These are phyloP conservation scores for Eupleurogrammus muticus DNA, from an alignment of 2,797 vertebrate genomes.

Conservation along the genomic window DNA sequence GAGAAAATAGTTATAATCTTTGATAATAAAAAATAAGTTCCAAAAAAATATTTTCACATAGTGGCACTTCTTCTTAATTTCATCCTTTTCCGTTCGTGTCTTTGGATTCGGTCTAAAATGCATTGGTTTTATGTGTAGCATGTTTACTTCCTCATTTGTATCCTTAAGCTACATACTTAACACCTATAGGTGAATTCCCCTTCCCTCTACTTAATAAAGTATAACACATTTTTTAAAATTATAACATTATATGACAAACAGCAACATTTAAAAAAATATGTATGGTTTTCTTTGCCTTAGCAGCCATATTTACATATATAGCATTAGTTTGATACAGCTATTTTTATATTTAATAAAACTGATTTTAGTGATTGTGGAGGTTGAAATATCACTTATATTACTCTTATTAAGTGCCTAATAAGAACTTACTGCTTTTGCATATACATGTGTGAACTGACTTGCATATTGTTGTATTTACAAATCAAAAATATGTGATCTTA, in stretches of 20 bases:
- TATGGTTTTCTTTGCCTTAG: neutral
- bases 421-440: too few species aligned
- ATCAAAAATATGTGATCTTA: too few species aligned
- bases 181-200: conserved; percentile 1
- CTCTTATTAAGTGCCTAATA: too few species aligned
- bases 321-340: too few species aligned
- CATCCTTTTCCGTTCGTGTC: neutral
- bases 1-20: conserved; percentile 18
- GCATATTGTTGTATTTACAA: too few species aligned
- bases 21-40: conserved; percentile 38
- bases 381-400: too few species aligned
- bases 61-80: neutral
- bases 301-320: neutral
- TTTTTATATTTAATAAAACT: too few species aligned
- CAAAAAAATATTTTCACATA: neutral
- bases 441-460: too few species aligned
- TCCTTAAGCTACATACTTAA: conserved; percentile 2
- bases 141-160: neutral
- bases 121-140: neutral
- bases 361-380: too few species aligned
- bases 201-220: neutral
- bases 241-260: neutral
- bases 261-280: neutral
- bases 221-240: conserved; percentile 11
- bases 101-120: neutral